A percentile compares a stretch with the other conserved stretches of the same genome.
Evolutionary conservation across 2,113 vertebrate species (phyloP).

Genomic region (Sapayoa aenigma): DNA sequence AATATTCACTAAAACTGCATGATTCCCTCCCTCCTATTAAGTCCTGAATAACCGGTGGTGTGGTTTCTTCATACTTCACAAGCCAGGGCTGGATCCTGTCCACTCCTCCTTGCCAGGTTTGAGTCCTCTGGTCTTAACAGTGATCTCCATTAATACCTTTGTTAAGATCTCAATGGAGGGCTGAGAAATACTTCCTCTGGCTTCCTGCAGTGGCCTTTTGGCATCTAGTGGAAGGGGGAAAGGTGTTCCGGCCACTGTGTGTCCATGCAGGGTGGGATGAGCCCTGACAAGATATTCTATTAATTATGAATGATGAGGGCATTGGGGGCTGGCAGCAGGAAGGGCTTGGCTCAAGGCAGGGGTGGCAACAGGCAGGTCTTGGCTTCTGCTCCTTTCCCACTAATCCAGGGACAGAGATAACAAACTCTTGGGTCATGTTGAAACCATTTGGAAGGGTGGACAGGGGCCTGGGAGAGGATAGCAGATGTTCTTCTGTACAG

Average conservation of each 20-base stretch:
- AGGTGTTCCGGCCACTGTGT: rapidly evolving
- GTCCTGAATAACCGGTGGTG: neutral
- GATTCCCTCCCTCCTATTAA: conserved; percentile 13
- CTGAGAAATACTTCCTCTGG: neutral
- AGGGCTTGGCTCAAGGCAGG: neutral
- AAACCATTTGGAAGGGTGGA: neutral
- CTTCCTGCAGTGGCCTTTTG: rapidly evolving
- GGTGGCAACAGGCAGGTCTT: neutral
- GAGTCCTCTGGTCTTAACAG: neutral
- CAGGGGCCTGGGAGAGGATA: neutral
- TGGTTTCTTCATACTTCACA: neutral
- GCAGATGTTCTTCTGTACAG: neutral
- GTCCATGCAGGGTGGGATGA: neutral
- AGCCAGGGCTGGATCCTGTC: neutral
- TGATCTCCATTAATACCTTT: neutral
- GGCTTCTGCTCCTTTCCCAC: neutral
- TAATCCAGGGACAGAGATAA: neutral
- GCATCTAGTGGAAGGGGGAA: neutral
- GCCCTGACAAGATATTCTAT: neutral
- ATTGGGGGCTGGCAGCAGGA: neutral
- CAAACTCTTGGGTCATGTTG: neutral
- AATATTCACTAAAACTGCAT: conserved; percentile 48
- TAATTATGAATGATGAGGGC: neutral
- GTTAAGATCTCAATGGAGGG: neutral
- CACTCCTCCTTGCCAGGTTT: neutral